Percentiles rank a stretch among this genome's conserved stretches.
These are phyloP conservation scores for Aricia artaxerxes DNA, from an alignment of 2,888 invertebrate genomes.

Conservation along the genomic window DNA sequence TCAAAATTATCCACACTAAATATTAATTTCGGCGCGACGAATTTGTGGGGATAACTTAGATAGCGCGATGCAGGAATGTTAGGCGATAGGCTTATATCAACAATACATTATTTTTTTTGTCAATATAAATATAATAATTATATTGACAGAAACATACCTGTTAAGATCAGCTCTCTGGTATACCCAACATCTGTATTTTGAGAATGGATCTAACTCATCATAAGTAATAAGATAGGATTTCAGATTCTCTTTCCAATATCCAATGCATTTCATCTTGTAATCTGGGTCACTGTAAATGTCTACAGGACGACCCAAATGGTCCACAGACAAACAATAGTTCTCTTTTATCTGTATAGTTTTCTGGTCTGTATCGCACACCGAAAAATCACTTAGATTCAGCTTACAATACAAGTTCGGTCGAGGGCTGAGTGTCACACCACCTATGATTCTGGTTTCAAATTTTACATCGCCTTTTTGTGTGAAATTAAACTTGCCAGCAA, in stretches of 20 bases:
- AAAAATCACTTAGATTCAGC: constrained; percentile 96
- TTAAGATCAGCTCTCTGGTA: constrained; percentile 97
- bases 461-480: constrained; percentile 93
- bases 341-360: constrained; percentile 97
- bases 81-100: no score
- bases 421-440: constrained; percentile 96
- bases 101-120: no score
- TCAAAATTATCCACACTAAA: no score
- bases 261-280: constrained; percentile 97
- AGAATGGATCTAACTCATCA: constrained; percentile 97
- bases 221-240: constrained; percentile 97
- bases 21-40: no score
- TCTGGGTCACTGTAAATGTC: constrained; percentile 98
- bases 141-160: constrained; percentile 79
- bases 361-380: constrained; percentile 96
- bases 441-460: constrained; percentile 96
- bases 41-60: no score
- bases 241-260: constrained; percentile 98
- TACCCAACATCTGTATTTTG: constrained; percentile 98
- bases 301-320: constrained; percentile 95
- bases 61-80: no score
- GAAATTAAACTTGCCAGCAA: constrained; percentile 98
- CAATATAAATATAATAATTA: no score
- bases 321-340: constrained; percentile 97
- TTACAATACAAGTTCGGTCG: constrained; percentile 96